Conservation (phyloP, 2,797 vertebrate species). For the Florisuga fusca region DNA sequence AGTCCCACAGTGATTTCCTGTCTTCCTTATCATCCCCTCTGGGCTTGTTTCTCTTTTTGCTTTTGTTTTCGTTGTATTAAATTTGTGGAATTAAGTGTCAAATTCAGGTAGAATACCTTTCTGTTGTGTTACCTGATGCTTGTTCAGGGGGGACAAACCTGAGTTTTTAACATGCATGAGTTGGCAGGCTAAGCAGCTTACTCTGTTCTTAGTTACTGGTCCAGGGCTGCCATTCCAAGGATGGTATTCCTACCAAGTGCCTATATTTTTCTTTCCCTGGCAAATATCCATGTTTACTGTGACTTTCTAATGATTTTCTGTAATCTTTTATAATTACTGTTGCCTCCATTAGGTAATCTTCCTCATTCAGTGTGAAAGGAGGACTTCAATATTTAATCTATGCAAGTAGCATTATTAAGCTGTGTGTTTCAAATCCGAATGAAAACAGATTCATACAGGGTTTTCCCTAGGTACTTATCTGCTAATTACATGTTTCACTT, state of each 20-base stretch:
- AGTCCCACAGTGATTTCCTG: background rate
- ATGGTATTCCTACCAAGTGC: background rate
- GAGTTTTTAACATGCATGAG: background rate
- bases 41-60: background rate
- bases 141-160: background rate
- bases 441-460: background rate
- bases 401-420: background rate
- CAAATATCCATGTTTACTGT: background rate
- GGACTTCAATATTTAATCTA: background rate
- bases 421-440: background rate
- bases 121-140: background rate
- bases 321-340: background rate
- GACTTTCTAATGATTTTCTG: background rate
- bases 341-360: background rate
- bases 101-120: background rate
- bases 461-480: constrained; percentile 1
- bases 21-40: background rate
- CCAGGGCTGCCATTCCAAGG: background rate
- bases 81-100: background rate
- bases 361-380: background rate
- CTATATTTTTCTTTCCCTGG: background rate
- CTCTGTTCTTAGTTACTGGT: background rate
- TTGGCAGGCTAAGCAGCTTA: background rate
- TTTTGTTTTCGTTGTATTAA: background rate
- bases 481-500: constrained; percentile 37